phyloP scores from a whole-genome alignment of 2,888 invertebrate genomes.

The Malacosoma neustria region DNA sequence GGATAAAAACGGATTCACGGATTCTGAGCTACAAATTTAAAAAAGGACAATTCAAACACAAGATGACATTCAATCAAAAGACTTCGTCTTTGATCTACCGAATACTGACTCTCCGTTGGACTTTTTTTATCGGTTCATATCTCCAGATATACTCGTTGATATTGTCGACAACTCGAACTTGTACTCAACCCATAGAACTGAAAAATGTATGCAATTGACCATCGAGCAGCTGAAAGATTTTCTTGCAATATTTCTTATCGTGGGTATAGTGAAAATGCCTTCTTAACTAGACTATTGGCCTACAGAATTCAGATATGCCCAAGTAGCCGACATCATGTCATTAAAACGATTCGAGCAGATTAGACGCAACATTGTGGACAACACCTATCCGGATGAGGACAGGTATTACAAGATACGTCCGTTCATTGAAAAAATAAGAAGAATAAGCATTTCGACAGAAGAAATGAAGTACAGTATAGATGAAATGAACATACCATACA shows the following conservation, averaged over 20 bases:
- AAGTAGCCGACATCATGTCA: conserved; percentile 6
- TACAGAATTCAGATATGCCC: conserved; percentile 3
- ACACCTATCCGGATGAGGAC: conserved; percentile 1
- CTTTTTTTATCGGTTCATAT: too few relatives aligned
- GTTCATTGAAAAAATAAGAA: conserved; percentile 3
- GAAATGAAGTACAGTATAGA: conserved; percentile 11
- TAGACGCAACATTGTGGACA: conserved; percentile 4
- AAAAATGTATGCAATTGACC: conserved; percentile 8
- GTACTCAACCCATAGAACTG: conserved; percentile 10
- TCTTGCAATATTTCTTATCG: conserved; percentile 11
- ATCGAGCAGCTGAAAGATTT: conserved; percentile 10
- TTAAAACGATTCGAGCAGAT: conserved; percentile 5
- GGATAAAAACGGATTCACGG: too few relatives aligned
- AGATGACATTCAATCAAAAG: too few relatives aligned
- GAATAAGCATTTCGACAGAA: conserved; percentile 1
- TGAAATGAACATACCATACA: conserved; percentile 23
- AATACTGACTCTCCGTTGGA: too few relatives aligned
- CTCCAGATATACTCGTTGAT: too few relatives aligned
- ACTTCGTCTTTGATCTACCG: too few relatives aligned
- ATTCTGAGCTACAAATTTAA: too few relatives aligned
- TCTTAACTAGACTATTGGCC: conserved; percentile 7
- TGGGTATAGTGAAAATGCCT: conserved; percentile 7
- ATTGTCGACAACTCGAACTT: too few relatives aligned
- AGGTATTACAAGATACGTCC: conserved; percentile 6
- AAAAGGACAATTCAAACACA: too few relatives aligned